A percentile compares a stretch with the other conserved stretches of the same genome.
Conservation (phyloP, 2,113 vertebrate species). For the Oreochromis spilurus region DNA sequence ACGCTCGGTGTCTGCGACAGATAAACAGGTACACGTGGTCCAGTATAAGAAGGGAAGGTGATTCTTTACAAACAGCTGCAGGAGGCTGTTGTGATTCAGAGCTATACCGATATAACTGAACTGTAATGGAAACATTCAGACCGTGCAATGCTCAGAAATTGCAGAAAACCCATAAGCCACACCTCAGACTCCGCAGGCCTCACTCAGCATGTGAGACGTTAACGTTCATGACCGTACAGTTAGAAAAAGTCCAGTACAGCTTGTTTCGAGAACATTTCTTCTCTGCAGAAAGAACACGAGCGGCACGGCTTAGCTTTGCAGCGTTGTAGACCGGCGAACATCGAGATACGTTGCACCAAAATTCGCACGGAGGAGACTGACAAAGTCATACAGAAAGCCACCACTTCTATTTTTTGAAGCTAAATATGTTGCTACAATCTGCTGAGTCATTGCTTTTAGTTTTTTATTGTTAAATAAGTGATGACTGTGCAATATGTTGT, state of each 20-base stretch:
- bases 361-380: too few relatives aligned
- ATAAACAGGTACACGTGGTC: background rate
- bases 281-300: background rate
- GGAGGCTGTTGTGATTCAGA: background rate
- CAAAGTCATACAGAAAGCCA: background rate
- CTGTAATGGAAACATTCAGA: background rate
- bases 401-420: background rate
- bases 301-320: background rate
- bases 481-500: background rate
- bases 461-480: background rate
- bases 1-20: rapidly evolving
- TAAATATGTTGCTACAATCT: background rate
- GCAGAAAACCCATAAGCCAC: background rate
- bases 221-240: background rate
- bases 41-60: background rate
- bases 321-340: background rate
- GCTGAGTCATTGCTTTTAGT: background rate
- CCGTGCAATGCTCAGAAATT: background rate
- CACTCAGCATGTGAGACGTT: background rate
- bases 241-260: background rate
- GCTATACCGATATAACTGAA: background rate
- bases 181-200: background rate
- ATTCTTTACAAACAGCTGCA: background rate
- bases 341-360: background rate
- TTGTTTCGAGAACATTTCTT: background rate